Evolutionary conservation across 1,140 invertebrate species (phyloP), one percentile per base, ranked within the genome.

Genomic region (Sarcophaga bullata): DNA sequence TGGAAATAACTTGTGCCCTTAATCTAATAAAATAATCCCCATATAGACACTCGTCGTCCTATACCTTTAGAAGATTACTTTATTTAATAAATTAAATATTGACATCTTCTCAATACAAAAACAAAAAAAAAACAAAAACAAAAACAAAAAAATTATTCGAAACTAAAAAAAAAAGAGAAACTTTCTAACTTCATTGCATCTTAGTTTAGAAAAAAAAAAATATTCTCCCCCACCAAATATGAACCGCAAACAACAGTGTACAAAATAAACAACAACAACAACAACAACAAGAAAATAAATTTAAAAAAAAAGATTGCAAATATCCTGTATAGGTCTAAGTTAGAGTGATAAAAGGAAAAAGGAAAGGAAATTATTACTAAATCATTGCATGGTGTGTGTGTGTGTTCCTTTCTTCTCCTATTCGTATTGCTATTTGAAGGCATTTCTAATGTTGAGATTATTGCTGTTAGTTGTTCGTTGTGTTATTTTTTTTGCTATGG

Each of bases 41-140:
- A 37, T 37, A 37, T 37, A 37, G 25, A 2, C 25, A 37, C 4
- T 2, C 25, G 1, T 37, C 25, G 25, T 37, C 1, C 25, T 37
- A 37, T 37, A 37, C 25, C 25, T 37, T 37, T 37, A 37, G 54
- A n/a, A 58, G n/a, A 58, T 58, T 58, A 58, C 54, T 58, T 58
- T 58, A 58, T 58, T 58, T 58, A 58, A 58, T 58, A 58, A 58
- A 58, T 58, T 58, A 58, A 58, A 58, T 58, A 58, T 58, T 58
- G 54, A 58, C 54, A 58, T 58, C 25, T 37, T 37, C 25, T 37
- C 4, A 4, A 37, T 37, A 37, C 1, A 37, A 37, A 37, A 37
- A 37, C 1, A 1, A 37, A 37, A 1, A 37, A 58, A 58, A 58
- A n/a, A 58, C n/a, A 15, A 15, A 58, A 15, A 58, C n/a, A 58